Percentiles rank a stretch among this genome's conserved stretches.
These are phyloP conservation scores for Pyrgilauda ruficollis DNA, from an alignment of 2,113 vertebrate species.

Conservation along the genomic window DNA sequence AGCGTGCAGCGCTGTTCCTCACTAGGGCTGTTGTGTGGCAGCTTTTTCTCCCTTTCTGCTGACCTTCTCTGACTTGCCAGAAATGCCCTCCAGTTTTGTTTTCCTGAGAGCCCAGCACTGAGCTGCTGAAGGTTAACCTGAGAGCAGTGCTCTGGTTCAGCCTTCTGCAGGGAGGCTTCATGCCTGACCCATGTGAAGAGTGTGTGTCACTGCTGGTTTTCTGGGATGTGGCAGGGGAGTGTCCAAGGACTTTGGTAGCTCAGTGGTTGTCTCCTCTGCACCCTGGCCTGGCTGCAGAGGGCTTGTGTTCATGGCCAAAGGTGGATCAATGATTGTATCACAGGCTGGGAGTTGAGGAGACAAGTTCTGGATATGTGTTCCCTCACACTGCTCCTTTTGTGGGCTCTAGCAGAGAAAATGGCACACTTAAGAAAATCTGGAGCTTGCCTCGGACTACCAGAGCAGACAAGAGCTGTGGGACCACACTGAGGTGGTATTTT, in stretches of 20 bases:
- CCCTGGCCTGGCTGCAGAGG: background rate
- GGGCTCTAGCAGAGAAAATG: background rate
- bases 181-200: background rate
- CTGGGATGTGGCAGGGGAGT: background rate
- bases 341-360: background rate
- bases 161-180: background rate
- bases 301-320: background rate
- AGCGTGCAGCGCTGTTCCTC: background rate
- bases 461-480: background rate
- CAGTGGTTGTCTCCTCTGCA: background rate
- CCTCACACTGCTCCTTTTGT: background rate
- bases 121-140: background rate
- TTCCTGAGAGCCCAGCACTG: rapidly evolving
- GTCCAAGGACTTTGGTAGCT: background rate
- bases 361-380: background rate
- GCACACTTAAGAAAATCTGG: background rate
- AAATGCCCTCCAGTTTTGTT: background rate
- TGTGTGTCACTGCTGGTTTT: background rate
- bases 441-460: background rate
- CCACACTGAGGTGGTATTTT: background rate
- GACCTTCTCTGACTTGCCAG: background rate
- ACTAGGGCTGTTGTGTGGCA: background rate
- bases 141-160: background rate
- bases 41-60: background rate
- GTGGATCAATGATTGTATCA: rapidly evolving